Evolutionary conservation across 1,140 invertebrate genomes (phyloP), one percentile per base, ranked within the genome.

Genomic region (Bilobella aurantiaca): DNA sequence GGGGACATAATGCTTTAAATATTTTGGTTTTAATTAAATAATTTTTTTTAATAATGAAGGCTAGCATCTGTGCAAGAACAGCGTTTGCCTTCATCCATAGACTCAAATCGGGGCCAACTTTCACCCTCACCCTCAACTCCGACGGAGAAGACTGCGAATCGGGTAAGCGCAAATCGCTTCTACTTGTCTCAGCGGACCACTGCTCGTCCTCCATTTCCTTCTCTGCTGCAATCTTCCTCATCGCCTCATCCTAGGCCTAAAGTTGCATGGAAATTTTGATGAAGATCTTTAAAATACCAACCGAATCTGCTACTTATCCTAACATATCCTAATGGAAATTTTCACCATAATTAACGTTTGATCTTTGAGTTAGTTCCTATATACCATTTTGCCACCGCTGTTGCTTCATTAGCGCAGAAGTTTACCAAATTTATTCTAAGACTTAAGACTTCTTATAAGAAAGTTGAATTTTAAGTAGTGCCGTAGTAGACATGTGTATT

Each of bases 1-100:
- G 14, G 21, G n/a, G n/a, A n/a, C 21, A 21, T 14, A 23, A 37
- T 61, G 30, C 30, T 29, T 28, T 14, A 58, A 27, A 21, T n/a
- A n/a, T n/a, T n/a, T n/a, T n/a, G 27, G 28, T 29, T 8, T 28
- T 21, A 27, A 28, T 14, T 8, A 34, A 29, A 3, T 61, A 3
- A 25, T 5, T 61, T 34, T 37, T 12, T 37, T 37, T 3, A 34
- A 16, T 29, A 8, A n/a, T 37, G 5, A 76, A 96, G 93, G 75
- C 83, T 96, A 77, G 92, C 93, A 46, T 93, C 91, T 75, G 93
- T 95, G 34, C 92, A 96, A 82, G 92, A 96, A 77, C 91, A 95
- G 77, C 85, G 91, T 70, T n/a, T n/a, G n/a, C 79, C 90, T 66
- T 89, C 89, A 14, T 79, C 83, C 57, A 49, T 58, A 57, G 66